Evolutionary conservation across 2,888 invertebrate species (phyloP), one percentile per base, ranked within the genome.

Genomic region (Pardosa pseudoannulata): DNA sequence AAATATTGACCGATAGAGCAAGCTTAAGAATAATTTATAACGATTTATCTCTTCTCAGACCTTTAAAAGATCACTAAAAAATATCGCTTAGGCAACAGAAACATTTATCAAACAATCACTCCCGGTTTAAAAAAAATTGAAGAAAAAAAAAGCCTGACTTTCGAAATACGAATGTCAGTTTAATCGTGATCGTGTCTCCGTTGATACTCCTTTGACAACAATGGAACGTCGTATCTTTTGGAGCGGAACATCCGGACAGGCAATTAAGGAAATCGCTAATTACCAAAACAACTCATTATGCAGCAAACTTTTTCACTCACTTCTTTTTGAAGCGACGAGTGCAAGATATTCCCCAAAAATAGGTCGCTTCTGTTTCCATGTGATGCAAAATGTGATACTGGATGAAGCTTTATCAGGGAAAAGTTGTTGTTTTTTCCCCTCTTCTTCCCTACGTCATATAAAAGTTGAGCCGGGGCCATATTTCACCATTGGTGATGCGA

Each of bases 251-350:
- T 62, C 50, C 72, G 64, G 72, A 73, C 32, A 23, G 36, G 78
- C 83, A 83, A 83, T 83, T 83, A 83, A 83, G 83, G 73, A 67
- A 68, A 67, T 76, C 73, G 72, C 83, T 83, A 83, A 83, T 83
- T 83, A 83, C 83, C 83, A 72, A 83, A 83, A 83, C 83, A 83
- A 83, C 72, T 78, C 83, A 83, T 83, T 83, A 83, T 56, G 56
- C 27, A 16, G n/a, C 13, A 0, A 16, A 6, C 31, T 39, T 70
- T 71, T 79, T 68, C 27, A 31, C 19, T 31, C 23, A 32, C 31
- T 56, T 27, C 31, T 64, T 31, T 31, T n/a, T 29, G 36, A 29
- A 19, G 31, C 71, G 73, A 83, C 71, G 70, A 71, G 70, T 75
- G 70, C 72, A 83, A 83, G 78, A 83, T 73, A 67, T 79, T 36